Evolutionary conservation across 1,140 invertebrate species (phyloP).

Genomic region (Caenorhabditis inopinata): DNA sequence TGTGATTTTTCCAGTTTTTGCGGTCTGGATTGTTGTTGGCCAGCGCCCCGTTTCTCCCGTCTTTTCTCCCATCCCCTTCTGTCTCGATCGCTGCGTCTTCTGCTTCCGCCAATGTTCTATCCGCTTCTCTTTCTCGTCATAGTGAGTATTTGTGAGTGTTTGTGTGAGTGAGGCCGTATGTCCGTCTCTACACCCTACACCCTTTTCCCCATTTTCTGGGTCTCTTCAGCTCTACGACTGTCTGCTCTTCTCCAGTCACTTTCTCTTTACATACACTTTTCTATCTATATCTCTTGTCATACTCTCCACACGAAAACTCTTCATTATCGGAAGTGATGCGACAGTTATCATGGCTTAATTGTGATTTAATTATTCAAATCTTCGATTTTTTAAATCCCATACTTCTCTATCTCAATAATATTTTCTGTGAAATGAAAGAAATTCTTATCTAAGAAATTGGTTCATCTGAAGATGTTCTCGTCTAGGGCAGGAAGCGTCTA

Average conservation of each 20-base stretch:
- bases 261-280: neutral
- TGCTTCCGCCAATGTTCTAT: too few relatives aligned
- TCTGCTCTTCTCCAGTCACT: neutral
- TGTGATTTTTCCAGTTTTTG: neutral
- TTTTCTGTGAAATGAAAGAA: too few relatives aligned
- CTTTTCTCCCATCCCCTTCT: neutral
- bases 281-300: neutral
- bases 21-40: neutral
- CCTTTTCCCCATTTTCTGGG: neutral
- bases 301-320: neutral
- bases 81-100: neutral
- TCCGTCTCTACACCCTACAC: neutral
- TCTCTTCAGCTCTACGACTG: neutral
- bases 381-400: too few relatives aligned
- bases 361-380: constrained; percentile 14
- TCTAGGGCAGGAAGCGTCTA: too few relatives aligned
- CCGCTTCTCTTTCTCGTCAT: neutral
- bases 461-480: too few relatives aligned
- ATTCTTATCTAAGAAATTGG: too few relatives aligned
- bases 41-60: neutral
- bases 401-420: too few relatives aligned
- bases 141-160: constrained; percentile 20
- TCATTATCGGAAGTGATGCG: constrained; percentile 28
- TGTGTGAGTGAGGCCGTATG: constrained; percentile 22
- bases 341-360: constrained; percentile 19